Evolutionary conservation across 2,888 invertebrate species (phyloP), one percentile per base, ranked within the genome.

Genomic region (Xylota sylvarum): DNA sequence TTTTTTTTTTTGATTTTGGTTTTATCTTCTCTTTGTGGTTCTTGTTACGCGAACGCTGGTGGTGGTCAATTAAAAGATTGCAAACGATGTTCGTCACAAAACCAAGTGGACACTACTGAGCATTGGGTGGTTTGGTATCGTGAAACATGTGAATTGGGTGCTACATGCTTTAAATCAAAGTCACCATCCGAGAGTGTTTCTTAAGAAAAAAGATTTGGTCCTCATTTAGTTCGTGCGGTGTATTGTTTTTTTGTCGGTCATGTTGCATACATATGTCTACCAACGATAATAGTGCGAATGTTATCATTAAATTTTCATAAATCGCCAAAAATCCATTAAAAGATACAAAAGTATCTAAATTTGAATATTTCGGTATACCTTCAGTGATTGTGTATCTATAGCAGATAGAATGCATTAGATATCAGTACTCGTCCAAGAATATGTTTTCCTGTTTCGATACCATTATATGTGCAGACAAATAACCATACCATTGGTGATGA

Each of bases 401-500:
- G 9, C 32, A 9, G 4, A 46, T 23, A 80, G 46, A 52, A 37
- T n/a, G 23, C 23, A 23, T 23, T 23, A 23, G 23, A 23, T 23
- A 23, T 23, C 23, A 23, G 23, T 23, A 48, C 30, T 23, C 3
- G n/a, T 27, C 2, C n/a, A 48, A 35, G 27, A 72, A 52, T 79
- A 46, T 69, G 46, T 79, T 52, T 48, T 48, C 56, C 56, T 58
- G 35, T 67, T 82, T 30, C 58, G 50, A 56, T 69, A 72, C 56
- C 60, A 64, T 65, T 78, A 67, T 55, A 23, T 37, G 55, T 70
- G 52, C 52, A 52, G 69, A 52, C 40, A 60, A 43, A 40, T 62
- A 70, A 52, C 43, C 55, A 64, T 30, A 72, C 67, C 81, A 46
- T 5, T 46, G 35, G 27, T 56, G 86, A 86, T 86, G 86, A 86